A percentile compares a stretch with the other conserved stretches of the same genome.
Evolutionary conservation across 2,113 vertebrate genomes (phyloP).

Genomic region (Mormoops blainvillei): DNA sequence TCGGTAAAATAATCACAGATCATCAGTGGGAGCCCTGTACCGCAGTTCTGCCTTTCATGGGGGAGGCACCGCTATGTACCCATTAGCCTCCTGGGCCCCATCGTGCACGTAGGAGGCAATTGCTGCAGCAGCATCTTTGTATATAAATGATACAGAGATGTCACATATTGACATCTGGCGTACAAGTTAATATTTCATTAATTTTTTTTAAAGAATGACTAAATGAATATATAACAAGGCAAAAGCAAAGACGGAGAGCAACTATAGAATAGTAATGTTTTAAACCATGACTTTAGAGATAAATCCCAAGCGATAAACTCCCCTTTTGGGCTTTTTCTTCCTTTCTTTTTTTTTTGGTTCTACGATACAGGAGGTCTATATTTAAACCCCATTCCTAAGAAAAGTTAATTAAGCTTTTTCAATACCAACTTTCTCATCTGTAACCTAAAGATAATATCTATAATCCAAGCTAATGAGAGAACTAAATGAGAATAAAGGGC

Average conservation of each 20-base stretch:
- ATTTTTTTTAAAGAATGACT: background rate
- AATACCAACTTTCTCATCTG: background rate
- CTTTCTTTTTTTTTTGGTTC: no score
- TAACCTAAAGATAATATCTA: background rate
- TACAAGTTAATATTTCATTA: background rate
- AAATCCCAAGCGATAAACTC: background rate
- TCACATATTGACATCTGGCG: background rate
- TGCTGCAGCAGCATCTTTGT: background rate
- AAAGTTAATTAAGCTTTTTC: background rate
- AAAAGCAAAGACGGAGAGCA: background rate
- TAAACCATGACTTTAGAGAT: background rate
- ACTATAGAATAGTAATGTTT: background rate
- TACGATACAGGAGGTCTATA: background rate
- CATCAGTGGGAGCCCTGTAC: fast-evolving
- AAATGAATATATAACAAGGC: background rate
- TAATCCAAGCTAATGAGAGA: background rate
- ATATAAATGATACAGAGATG: background rate
- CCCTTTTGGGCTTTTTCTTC: background rate
- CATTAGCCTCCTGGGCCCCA: background rate
- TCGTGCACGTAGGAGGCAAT: background rate
- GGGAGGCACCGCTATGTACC: background rate
- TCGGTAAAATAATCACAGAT: background rate
- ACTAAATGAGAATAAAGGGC: background rate
- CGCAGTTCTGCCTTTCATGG: fast-evolving
- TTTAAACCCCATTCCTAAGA: background rate